Evolutionary conservation across 2,797 vertebrate genomes (phyloP).

Genomic region (Microhierax caerulescens): DNA sequence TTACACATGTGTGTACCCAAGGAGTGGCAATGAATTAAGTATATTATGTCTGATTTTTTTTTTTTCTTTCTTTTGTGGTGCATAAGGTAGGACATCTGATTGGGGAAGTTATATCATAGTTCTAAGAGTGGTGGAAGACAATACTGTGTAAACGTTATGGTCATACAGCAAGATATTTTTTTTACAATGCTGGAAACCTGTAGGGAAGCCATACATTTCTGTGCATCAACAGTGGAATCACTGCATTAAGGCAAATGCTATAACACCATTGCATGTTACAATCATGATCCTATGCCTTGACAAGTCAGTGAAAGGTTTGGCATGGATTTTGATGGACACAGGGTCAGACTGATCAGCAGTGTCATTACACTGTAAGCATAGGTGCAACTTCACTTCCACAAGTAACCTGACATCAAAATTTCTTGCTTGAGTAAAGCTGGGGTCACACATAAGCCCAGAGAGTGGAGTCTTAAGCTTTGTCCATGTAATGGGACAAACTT

Average conservation of each 20-base stretch:
- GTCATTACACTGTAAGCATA: background rate
- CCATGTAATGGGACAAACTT: background rate
- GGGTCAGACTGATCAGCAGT: background rate
- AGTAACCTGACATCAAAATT: background rate
- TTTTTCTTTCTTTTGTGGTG: background rate
- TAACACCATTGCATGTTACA: background rate
- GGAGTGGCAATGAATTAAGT: background rate
- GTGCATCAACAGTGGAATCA: background rate
- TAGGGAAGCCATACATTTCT: background rate
- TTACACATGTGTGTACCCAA: background rate
- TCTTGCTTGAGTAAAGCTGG: background rate
- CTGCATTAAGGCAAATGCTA: background rate
- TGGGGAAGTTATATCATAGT: background rate
- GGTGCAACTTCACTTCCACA: background rate
- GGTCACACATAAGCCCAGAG: fast-evolving
- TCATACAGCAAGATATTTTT: background rate
- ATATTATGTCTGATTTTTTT: background rate
- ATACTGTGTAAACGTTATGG: background rate
- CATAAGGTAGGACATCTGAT: background rate
- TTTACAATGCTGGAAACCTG: background rate
- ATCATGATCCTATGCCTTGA: background rate
- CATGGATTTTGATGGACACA: background rate
- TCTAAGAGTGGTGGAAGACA: background rate
- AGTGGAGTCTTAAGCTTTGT: background rate
- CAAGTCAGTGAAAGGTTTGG: background rate